Evolutionary conservation across 2,888 invertebrate species (phyloP).

Genomic region (Boloria euphrosyne): DNA sequence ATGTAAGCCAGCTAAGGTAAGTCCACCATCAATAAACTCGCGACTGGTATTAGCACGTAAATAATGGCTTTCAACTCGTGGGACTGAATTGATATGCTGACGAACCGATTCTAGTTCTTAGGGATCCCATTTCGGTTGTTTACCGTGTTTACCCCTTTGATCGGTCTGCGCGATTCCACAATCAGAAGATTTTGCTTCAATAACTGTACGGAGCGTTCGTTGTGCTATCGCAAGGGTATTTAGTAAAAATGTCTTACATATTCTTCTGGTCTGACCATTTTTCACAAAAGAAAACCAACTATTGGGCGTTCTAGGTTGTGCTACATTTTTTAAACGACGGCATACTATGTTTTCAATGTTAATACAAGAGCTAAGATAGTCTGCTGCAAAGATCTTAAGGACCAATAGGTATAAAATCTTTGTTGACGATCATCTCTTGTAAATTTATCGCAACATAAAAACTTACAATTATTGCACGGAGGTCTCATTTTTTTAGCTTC

Average conservation of each 20-base stretch:
- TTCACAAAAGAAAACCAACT: conserved; percentile 27
- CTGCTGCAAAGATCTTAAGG: too few relatives aligned
- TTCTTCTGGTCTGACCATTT: conserved; percentile 31
- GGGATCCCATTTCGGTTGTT: conserved; percentile 19
- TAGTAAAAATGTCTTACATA: conserved; percentile 38
- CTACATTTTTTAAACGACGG: conserved; percentile 29
- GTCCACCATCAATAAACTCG: neutral
- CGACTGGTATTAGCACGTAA: conserved; percentile 27
- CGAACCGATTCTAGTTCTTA: conserved; percentile 25
- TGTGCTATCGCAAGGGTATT: conserved; percentile 39
- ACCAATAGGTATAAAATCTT: neutral
- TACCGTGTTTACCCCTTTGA: conserved; percentile 27
- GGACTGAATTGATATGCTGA: conserved; percentile 38
- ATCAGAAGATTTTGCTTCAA: conserved; percentile 21
- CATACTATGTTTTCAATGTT: conserved; percentile 1
- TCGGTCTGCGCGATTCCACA: conserved; percentile 26
- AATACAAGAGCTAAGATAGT: too few relatives aligned
- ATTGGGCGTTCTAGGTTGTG: conserved; percentile 19
- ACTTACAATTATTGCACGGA: conserved; percentile 13
- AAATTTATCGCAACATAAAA: conserved; percentile 25
- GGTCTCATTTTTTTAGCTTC: conserved; percentile 5
- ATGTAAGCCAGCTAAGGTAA: neutral
- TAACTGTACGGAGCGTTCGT: conserved; percentile 23
- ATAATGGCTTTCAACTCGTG: conserved; percentile 37
- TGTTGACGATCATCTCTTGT: conserved; percentile 16